Evolutionary conservation across 2,888 invertebrate genomes (phyloP), one percentile per base, ranked within the genome.

Genomic region (Lochmaea crataegi): DNA sequence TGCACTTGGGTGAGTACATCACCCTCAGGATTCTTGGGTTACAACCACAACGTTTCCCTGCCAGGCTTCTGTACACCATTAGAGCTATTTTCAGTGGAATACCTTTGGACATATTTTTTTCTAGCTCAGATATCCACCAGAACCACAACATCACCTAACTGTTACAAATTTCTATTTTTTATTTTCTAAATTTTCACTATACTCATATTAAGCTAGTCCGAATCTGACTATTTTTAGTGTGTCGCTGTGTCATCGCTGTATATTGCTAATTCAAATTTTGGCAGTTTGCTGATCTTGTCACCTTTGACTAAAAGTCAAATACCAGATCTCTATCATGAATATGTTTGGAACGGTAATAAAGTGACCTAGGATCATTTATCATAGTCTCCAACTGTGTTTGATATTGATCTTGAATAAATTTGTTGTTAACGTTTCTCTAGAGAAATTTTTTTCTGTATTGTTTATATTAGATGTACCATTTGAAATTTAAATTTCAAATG

Each of bases 231-330:
- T 51, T 51, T 51, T n/a, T n/a, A 16, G 14, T 51, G 68, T 58
- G 68, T 58, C 45, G 18, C 26, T 58, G 68, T 60, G 48, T 67
- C 66, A 57, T 38, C 12, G 18, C 9, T 45, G n/a, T 22, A 41
- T 41, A 41, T 7, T 41, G 1, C 9, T 41, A 41, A 22, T 22
- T 45, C 12, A 45, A 45, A 45, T 45, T 4, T 45, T 45, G 11
- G 45, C 22, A 2, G 11, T 45, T 45, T 45, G 11, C 6, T 51
- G 51, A 51, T n/a, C 51, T 16, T n/a, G 16, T n/a, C 16, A 51
- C 51, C 51, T 51, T 51, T 51, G 51, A 2, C 51, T 51, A 16
- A n/a, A 51, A 51, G n/a, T n/a, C 16, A 51, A 16, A 16, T 51
- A 16, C 45, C 45, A 45, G 45, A 11, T 45, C 45, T 45, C 45